Percentiles rank a stretch among this genome's conserved stretches.
phyloP scores from a whole-genome alignment of 2,797 vertebrate species.

The Vipera latastei region DNA sequence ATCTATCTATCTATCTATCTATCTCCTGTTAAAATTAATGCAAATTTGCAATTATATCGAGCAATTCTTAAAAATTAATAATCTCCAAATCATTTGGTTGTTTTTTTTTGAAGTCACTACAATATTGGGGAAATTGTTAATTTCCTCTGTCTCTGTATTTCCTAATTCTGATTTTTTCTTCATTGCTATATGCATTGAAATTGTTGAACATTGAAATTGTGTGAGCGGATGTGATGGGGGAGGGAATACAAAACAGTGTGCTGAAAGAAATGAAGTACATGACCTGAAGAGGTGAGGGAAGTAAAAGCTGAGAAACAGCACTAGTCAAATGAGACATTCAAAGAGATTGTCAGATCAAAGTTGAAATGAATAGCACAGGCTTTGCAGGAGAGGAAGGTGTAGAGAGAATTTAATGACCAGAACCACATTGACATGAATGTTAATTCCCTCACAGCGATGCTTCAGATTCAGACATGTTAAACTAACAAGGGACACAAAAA shows the following conservation, averaged over 20 bases:
- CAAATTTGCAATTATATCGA: not conserved
- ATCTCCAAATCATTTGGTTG: not conserved
- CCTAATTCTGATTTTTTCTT: not conserved
- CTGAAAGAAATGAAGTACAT: conserved; percentile 25
- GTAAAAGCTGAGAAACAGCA: conserved; percentile 1
- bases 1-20: no score
- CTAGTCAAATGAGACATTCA: conserved; percentile 30
- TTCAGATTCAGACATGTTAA: not conserved
- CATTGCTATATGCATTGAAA: not conserved
- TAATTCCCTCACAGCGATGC: not conserved
- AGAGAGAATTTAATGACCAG: conserved; percentile 31
- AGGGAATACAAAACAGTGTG: conserved; percentile 6
- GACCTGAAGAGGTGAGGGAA: not conserved
- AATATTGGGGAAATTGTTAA: not conserved
- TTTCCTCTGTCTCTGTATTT: not conserved
- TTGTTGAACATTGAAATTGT: not conserved
- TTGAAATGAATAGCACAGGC: not conserved
- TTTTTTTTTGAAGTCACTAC: not conserved
- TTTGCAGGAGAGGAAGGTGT: conserved; percentile 1
- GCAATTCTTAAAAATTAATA: not conserved
- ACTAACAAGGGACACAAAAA: not conserved
- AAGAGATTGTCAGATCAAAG: conserved; percentile 25
- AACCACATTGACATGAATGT: conserved; percentile 11
- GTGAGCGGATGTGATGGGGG: not conserved
- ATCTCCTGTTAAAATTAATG: not conserved